Conservation (phyloP, 2,888 invertebrate genomes). For the Helobdella robusta region DNA sequence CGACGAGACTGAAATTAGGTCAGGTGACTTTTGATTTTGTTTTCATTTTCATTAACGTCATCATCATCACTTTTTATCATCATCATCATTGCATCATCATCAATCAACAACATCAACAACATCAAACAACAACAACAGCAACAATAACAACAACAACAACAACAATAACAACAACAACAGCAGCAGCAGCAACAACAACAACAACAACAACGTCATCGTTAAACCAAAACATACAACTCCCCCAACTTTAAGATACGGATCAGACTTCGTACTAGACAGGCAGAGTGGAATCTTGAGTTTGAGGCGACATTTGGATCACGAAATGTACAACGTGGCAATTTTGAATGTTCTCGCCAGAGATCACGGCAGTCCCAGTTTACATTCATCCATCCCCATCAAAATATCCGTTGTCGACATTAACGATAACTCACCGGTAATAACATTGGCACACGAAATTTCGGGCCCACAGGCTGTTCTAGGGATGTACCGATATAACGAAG, state of each 20-base stretch:
- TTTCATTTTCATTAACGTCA: too few relatives aligned
- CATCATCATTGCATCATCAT: too few relatives aligned
- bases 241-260: slow-evolving; percentile 25
- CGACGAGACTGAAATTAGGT: slow-evolving; percentile 11
- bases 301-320: slow-evolving; percentile 18
- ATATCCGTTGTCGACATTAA: slow-evolving; percentile 24
- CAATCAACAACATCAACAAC: too few relatives aligned
- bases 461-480: background rate
- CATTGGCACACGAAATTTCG: too few relatives aligned
- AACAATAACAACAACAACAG: too few relatives aligned
- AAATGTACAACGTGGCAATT: background rate
- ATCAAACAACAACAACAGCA: too few relatives aligned
- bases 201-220: too few relatives aligned
- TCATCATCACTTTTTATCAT: too few relatives aligned
- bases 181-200: too few relatives aligned
- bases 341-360: slow-evolving; percentile 25
- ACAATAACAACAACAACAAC: too few relatives aligned
- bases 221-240: too few relatives aligned
- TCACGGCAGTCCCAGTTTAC: background rate
- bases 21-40: too few relatives aligned
- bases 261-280: slow-evolving; percentile 26
- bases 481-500: background rate
- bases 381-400: slow-evolving; percentile 17
- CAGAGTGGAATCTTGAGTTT: slow-evolving; percentile 13
- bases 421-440: slow-evolving; percentile 26